phyloP scores from a whole-genome alignment of 2,797 vertebrate genomes.

The Gila robusta region DNA sequence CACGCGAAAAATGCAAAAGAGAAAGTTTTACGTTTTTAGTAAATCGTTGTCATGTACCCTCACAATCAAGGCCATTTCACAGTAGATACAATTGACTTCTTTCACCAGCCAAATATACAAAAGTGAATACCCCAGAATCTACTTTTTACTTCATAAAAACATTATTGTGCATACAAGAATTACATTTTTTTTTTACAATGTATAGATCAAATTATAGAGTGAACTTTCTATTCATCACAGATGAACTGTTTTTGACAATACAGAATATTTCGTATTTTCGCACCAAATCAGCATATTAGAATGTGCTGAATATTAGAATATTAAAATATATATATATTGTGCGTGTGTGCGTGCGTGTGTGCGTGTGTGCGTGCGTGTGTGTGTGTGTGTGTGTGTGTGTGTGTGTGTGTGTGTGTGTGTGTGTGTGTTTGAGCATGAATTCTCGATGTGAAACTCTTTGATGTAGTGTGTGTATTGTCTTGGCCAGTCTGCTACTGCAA shows the following conservation, averaged over 20 bases:
- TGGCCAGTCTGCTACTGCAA: conserved; percentile 73
- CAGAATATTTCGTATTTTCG: background rate
- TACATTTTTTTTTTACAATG: background rate
- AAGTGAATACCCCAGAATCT: background rate
- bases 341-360: too few species aligned
- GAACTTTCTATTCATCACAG: too few species aligned
- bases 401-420: background rate
- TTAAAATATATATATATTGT: too few species aligned
- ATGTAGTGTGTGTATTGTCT: conserved; percentile 73
- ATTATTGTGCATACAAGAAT: background rate
- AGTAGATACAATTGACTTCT: background rate
- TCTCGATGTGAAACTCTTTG: conserved; percentile 65
- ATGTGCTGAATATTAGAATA: too few species aligned
- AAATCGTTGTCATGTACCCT: background rate
- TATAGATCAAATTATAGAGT: background rate
- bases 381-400: too few species aligned
- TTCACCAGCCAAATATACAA: background rate
- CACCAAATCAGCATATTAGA: background rate
- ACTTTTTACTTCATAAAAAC: background rate
- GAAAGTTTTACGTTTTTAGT: background rate
- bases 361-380: too few species aligned
- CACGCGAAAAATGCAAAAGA: too few species aligned
- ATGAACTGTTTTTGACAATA: background rate
- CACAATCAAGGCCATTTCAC: conserved; percentile 8
- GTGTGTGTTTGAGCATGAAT: conserved; percentile 36